phyloP scores from a whole-genome alignment of 2,113 vertebrate genomes.

The Orthonyx spaldingii region DNA sequence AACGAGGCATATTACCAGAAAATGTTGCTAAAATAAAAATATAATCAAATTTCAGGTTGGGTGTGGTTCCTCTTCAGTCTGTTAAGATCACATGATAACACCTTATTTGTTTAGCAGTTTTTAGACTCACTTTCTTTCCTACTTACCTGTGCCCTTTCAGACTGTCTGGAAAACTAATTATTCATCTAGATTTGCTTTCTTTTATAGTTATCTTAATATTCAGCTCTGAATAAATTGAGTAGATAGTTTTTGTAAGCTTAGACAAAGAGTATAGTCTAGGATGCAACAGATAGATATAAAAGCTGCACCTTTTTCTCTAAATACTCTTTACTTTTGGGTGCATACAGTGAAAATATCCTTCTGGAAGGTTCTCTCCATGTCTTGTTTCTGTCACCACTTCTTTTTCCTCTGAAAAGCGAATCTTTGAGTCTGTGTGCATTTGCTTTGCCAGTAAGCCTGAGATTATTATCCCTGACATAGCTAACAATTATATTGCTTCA shows the following conservation, averaged over 20 bases:
- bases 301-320: background rate
- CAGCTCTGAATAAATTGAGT: background rate
- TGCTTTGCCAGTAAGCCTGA: background rate
- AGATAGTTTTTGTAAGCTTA: background rate
- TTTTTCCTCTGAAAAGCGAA: background rate
- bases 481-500: background rate
- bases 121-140: background rate
- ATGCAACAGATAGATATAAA: background rate
- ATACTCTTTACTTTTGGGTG: background rate
- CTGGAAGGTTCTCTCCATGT: background rate
- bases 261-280: background rate
- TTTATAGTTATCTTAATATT: background rate
- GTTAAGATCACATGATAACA: background rate
- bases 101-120: background rate
- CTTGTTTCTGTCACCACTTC: background rate
- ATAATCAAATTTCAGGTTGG: background rate
- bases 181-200: background rate
- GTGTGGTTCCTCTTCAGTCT: background rate
- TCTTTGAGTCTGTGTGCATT: background rate
- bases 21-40: background rate
- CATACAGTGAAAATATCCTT: background rate
- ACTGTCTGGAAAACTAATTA: background rate
- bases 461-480: background rate
- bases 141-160: background rate
- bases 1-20: background rate